These are phyloP conservation scores for Galleria mellonella DNA, from an alignment of 1,140 invertebrate species.

Conservation along the genomic window DNA sequence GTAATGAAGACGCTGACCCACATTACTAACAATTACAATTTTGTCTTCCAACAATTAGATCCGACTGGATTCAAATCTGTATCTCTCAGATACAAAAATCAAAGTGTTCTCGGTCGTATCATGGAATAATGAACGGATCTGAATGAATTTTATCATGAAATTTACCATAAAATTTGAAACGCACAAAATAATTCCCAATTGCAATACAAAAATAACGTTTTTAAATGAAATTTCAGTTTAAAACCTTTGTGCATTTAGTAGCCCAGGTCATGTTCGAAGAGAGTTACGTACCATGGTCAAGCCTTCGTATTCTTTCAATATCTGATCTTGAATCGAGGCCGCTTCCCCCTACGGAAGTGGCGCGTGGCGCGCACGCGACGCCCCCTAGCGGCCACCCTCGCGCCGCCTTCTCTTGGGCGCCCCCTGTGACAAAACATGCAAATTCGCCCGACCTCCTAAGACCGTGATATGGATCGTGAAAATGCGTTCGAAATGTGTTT, in stretches of 20 bases:
- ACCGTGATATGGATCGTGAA: slow-evolving; percentile 35
- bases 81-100: too few relatives aligned
- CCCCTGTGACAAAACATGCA: slow-evolving; percentile 69
- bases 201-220: neutral
- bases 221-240: too few relatives aligned
- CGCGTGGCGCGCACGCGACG: slow-evolving; percentile 43
- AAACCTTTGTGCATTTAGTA: neutral
- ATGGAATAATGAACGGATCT: too few relatives aligned
- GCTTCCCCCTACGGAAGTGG: slow-evolving; percentile 46
- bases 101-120: too few relatives aligned
- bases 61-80: too few relatives aligned
- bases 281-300: slow-evolving; percentile 20
- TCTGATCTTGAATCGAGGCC: slow-evolving; percentile 60
- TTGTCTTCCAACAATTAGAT: too few relatives aligned
- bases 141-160: too few relatives aligned
- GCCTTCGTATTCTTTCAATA: slow-evolving; percentile 28
- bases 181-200: too few relatives aligned
- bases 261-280: slow-evolving; percentile 9
- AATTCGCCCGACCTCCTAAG: slow-evolving; percentile 54
- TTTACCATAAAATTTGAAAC: too few relatives aligned
- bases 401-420: neutral
- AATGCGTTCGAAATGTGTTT: slow-evolving; percentile 30
- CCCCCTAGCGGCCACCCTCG: slow-evolving; percentile 3
- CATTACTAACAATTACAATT: too few relatives aligned
- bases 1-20: too few relatives aligned